Evolutionary conservation across 2,113 vertebrate species (phyloP).

Genomic region (Potamarius usumacintae): DNA sequence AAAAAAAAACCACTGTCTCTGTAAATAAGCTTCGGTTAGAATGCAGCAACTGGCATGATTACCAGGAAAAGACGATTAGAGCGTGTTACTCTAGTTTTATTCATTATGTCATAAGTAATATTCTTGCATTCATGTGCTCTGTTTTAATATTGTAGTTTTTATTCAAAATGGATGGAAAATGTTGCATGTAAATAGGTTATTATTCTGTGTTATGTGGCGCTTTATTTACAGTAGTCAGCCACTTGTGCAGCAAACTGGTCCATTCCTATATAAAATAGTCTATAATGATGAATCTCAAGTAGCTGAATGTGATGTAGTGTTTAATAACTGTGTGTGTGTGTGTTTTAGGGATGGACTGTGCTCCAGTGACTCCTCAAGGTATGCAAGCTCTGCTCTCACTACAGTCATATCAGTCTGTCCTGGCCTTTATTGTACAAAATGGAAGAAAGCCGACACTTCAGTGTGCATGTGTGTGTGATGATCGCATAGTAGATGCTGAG

Average conservation of each 20-base stretch:
- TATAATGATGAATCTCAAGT: not conserved
- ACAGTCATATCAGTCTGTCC: not conserved
- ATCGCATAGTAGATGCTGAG: not conserved
- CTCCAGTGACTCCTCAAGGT: constrained; percentile 55
- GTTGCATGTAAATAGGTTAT: not conserved
- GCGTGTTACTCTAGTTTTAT: not conserved
- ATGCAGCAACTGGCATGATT: not conserved
- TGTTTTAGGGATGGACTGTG: constrained; percentile 53
- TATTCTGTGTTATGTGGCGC: not conserved
- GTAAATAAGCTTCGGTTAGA: not conserved
- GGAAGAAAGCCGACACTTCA: not conserved
- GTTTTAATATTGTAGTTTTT: not conserved
- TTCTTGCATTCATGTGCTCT: not conserved
- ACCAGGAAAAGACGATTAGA: not conserved
- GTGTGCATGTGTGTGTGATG: not conserved
- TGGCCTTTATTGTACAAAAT: not conserved
- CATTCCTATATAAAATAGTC: no score
- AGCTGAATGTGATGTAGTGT: not conserved
- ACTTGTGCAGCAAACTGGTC: not conserved
- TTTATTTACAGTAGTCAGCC: not conserved
- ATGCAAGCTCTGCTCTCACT: not conserved
- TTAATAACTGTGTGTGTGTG: constrained; percentile 12
- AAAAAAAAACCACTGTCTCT: not conserved
- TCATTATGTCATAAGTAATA: not conserved
- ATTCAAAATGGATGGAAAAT: not conserved